Evolutionary conservation across 2,797 vertebrate genomes (phyloP).

Genomic region (Enteromius paludinosus): DNA sequence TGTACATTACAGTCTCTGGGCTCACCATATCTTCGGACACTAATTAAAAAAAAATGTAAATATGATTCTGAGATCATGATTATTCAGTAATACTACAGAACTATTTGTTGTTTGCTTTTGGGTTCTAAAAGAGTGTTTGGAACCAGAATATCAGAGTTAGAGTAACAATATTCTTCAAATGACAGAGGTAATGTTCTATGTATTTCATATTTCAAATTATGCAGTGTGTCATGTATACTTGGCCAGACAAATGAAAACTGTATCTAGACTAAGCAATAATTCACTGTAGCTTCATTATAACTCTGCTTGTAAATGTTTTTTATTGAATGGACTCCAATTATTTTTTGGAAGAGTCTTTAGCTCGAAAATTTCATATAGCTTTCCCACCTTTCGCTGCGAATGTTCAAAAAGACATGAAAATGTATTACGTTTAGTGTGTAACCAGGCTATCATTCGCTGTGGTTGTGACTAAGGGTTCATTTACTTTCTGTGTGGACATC

Average conservation of each 20-base stretch:
- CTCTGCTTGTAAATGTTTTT: neutral
- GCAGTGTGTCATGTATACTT: neutral
- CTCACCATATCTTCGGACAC: neutral
- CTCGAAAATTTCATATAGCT: neutral
- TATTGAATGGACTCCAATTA: neutral
- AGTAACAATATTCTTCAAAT: neutral
- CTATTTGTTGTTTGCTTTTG: neutral
- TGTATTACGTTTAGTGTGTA: neutral
- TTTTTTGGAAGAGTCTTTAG: neutral
- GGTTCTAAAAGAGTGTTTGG: neutral
- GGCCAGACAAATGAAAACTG: neutral
- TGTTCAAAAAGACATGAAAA: neutral
- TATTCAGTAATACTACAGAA: neutral
- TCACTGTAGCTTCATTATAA: neutral
- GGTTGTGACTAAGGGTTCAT: neutral
- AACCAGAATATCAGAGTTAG: neutral
- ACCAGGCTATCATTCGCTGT: neutral
- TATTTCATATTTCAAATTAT: conserved; percentile 13
- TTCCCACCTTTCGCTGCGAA: neutral
- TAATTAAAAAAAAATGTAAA: neutral
- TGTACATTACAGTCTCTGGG: neutral
- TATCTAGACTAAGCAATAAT: neutral
- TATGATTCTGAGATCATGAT: neutral
- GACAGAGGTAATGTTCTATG: neutral
- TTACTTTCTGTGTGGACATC: neutral